A percentile compares a stretch with the other conserved stretches of the same genome.
Conservation (phyloP, 2,888 invertebrate genomes). For the Galeruca laticollis region DNA sequence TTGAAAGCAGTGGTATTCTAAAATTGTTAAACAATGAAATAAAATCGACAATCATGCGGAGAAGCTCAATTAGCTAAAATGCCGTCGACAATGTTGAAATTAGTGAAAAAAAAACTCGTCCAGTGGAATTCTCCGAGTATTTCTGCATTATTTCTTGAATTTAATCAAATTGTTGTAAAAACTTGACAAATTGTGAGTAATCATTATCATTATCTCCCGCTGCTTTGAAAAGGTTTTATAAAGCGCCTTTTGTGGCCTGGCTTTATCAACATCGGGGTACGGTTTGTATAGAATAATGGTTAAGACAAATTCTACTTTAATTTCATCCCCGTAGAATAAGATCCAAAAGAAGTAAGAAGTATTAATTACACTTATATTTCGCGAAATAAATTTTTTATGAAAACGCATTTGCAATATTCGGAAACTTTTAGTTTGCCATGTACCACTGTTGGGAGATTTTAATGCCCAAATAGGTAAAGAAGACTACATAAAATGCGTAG, state of each 20-base stretch:
- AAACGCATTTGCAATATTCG: too few relatives aligned
- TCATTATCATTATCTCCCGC: slow-evolving; percentile 39
- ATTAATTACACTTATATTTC: not conserved
- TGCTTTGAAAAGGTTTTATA: slow-evolving; percentile 27
- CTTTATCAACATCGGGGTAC: slow-evolving; percentile 14
- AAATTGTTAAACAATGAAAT: slow-evolving; percentile 7
- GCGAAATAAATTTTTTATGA: not conserved
- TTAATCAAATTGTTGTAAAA: slow-evolving; percentile 40
- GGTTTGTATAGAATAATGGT: not conserved
- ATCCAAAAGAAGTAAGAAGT: not conserved
- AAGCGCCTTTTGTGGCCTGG: slow-evolving; percentile 25
- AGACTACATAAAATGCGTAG: too few relatives aligned
- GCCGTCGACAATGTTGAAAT: slow-evolving; percentile 13
- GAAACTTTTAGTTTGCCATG: too few relatives aligned
- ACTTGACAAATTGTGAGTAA: slow-evolving; percentile 42
- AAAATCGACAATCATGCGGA: slow-evolving; percentile 8
- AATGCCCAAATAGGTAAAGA: too few relatives aligned
- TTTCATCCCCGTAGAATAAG: too few relatives aligned
- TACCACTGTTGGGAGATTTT: too few relatives aligned
- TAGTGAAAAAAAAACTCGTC: slow-evolving; percentile 29
- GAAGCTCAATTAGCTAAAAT: slow-evolving; percentile 15
- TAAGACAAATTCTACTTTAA: not conserved
- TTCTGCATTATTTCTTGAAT: slow-evolving; percentile 32
- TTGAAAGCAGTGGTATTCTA: slow-evolving; percentile 6
- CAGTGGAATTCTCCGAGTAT: slow-evolving; percentile 12